Evolutionary conservation across 2,888 invertebrate genomes (phyloP).

Genomic region (Lagria hirta): DNA sequence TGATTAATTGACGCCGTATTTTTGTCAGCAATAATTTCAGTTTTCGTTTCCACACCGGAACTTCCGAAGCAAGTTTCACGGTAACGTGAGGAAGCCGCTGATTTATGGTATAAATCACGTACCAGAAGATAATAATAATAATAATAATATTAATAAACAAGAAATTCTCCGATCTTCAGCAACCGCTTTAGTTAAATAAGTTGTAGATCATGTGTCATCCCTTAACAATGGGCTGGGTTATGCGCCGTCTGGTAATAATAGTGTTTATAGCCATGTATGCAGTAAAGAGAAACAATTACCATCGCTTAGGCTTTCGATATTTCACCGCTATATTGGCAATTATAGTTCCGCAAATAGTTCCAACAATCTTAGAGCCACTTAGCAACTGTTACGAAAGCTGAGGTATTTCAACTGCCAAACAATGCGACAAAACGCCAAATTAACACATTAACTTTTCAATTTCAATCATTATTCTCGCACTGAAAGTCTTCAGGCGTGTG

Average conservation of each 20-base stretch:
- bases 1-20: slow-evolving; percentile 48
- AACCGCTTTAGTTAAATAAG: slow-evolving; percentile 28
- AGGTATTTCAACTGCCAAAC: slow-evolving; percentile 30
- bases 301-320: slow-evolving; percentile 52
- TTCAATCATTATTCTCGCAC: too few relatives aligned
- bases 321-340: slow-evolving; percentile 49
- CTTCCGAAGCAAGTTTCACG: slow-evolving; percentile 48
- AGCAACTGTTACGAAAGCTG: slow-evolving; percentile 41
- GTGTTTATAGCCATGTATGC: slow-evolving; percentile 52
- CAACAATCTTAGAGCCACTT: slow-evolving; percentile 49
- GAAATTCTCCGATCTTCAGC: too few relatives aligned
- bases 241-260: slow-evolving; percentile 51
- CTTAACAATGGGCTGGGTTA: slow-evolving; percentile 38
- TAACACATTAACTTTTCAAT: slow-evolving; percentile 16
- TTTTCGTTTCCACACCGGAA: slow-evolving; percentile 51
- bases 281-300: slow-evolving; percentile 52
- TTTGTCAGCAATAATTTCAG: slow-evolving; percentile 50
- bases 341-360: slow-evolving; percentile 52
- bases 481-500: too few relatives aligned
- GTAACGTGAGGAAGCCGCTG: slow-evolving; percentile 21
- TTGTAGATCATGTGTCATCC: slow-evolving; percentile 46
- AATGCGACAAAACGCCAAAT: slow-evolving; percentile 21
- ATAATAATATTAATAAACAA: slow-evolving; percentile 14
- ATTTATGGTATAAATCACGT: too few relatives aligned
- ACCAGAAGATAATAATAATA: too few relatives aligned